phyloP scores from a whole-genome alignment of 2,113 vertebrate genomes.

The Paradoxurus hermaphroditus region DNA sequence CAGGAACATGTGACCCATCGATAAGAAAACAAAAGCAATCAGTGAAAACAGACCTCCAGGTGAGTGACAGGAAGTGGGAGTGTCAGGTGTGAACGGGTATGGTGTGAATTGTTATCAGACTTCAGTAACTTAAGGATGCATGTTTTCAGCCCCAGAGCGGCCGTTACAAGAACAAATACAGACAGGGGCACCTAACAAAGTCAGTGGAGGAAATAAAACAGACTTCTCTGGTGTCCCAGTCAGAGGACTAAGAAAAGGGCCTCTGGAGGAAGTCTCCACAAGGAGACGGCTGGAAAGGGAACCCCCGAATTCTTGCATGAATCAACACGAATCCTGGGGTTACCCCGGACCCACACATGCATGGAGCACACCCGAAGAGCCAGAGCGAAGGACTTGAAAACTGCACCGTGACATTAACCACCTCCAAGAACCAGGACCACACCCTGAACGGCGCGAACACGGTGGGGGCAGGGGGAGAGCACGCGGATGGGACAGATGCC shows the following conservation, averaged over 20 bases:
- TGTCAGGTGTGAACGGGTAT: not conserved
- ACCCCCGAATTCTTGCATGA: not conserved
- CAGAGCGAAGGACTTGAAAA: not conserved
- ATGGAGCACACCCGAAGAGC: accelerated
- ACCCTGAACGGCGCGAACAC: accelerated
- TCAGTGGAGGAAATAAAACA: no score
- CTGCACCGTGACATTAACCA: not conserved
- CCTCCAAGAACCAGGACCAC: not conserved
- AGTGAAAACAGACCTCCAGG: not conserved
- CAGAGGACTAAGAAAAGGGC: not conserved
- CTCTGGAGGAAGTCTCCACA: not conserved
- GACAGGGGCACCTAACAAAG: not conserved
- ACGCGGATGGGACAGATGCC: accelerated
- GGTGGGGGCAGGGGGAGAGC: not conserved
- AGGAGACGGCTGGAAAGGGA: no score
- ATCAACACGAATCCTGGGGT: not conserved
- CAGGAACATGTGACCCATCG: not conserved
- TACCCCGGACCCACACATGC: accelerated
- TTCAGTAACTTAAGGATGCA: accelerated
- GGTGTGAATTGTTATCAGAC: accelerated
- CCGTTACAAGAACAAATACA: not conserved
- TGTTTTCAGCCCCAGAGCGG: accelerated
- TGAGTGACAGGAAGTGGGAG: no score
- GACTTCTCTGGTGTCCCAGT: not conserved
- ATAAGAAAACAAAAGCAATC: not conserved